Conservation (phyloP, 2,888 invertebrate genomes). For the Drosophila trichaetosa region DNA sequence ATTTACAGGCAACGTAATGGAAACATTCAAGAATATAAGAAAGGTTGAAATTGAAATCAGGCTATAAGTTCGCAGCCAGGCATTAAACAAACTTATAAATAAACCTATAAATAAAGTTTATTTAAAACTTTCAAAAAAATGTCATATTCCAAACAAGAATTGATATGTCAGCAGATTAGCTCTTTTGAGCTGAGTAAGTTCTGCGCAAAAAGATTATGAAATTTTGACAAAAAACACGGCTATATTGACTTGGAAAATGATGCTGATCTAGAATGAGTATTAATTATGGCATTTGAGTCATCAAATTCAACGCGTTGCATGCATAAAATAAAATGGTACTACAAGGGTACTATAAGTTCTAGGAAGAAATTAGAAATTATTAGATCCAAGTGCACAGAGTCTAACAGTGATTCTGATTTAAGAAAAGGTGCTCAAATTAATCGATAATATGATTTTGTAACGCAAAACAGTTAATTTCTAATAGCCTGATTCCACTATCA, state of each 20-base stretch:
- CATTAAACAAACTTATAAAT: neutral
- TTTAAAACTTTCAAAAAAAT: neutral
- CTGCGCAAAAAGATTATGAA: no score
- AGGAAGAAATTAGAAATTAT: neutral
- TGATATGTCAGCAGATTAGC: neutral
- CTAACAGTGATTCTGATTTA: neutral
- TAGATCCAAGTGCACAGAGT: neutral
- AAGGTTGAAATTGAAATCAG: neutral
- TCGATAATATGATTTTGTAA: neutral
- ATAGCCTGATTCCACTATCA: neutral
- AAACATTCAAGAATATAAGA: neutral
- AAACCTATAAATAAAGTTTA: neutral
- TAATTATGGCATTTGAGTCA: neutral
- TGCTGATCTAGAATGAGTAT: neutral
- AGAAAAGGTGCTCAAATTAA: neutral
- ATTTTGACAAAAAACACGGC: neutral
- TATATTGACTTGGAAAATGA: neutral
- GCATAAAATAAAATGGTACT: neutral
- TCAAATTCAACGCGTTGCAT: neutral
- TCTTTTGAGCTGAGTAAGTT: neutral
- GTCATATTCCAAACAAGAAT: neutral
- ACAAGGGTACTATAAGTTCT: neutral
- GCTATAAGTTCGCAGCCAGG: neutral
- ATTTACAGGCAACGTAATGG: neutral
- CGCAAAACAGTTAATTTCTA: no score